Conservation (phyloP, 2,888 invertebrate species). For the Neoascia interrupta region DNA sequence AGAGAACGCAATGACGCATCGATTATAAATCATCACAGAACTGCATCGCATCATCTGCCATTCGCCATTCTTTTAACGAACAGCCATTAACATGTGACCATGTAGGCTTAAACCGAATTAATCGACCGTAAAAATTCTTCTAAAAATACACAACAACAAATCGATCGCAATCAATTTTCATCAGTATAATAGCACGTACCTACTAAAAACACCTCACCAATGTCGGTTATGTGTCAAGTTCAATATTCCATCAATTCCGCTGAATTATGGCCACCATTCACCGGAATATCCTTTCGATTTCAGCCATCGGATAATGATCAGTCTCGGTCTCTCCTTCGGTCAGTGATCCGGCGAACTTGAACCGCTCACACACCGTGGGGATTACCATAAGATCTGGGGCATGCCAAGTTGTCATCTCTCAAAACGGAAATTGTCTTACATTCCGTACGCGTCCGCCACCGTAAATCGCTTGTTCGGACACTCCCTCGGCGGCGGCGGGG, state of each 20-base stretch:
- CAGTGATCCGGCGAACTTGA: conserved; percentile 22
- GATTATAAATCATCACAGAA: too few relatives aligned
- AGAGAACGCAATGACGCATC: not conserved
- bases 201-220: conserved; percentile 1
- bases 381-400: not conserved
- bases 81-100: conserved; percentile 5
- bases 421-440: conserved; percentile 42
- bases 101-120: conserved; percentile 24
- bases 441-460: not conserved
- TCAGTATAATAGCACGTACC: conserved; percentile 44
- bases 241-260: conserved; percentile 23
- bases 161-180: conserved; percentile 26
- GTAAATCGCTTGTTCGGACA: conserved; percentile 10
- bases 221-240: conserved; percentile 52
- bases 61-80: not conserved
- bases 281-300: conserved; percentile 33
- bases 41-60: conserved; percentile 2
- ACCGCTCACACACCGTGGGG: not conserved
- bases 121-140: conserved; percentile 6
- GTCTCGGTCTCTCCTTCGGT: conserved; percentile 24
- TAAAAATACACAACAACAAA: not conserved
- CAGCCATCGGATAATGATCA: conserved; percentile 16
- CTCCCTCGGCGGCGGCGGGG: too few relatives aligned
- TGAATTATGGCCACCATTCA: conserved; percentile 5
- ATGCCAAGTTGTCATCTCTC: conserved; percentile 8